Evolutionary conservation across 2,797 vertebrate genomes (phyloP), one percentile per base, ranked within the genome.

Genomic region (Eptatretus atami): DNA sequence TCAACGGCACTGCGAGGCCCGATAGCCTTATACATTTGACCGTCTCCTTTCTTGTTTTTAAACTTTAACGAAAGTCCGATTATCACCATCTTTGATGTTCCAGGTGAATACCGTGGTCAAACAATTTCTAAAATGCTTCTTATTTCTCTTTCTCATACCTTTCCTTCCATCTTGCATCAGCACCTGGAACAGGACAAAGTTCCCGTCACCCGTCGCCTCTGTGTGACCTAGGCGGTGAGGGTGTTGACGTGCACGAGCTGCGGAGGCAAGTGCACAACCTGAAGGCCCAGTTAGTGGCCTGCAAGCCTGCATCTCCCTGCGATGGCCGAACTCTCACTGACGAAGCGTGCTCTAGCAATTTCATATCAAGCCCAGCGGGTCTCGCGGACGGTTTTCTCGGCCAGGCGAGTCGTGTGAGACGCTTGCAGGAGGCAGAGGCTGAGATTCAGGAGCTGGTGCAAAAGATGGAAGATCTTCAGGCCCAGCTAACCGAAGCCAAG

Each of bases 391-490:
- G n/a, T 10, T 61, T n/a, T n/a, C n/a, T 61, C n/a, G n/a, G 57
- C n/a, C 57, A 61, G 57, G n/a, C 25, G 31, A 44, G 31, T 44
- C 31, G 31, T 44, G 31, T 44, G 31, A 44, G 31, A 44, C 31
- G 31, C 2, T 9, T 25, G 57, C 57, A 25, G 10, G 57, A 61
- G 57, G 57, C 57, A 25, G 57, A 61, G 12, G n/a, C n/a, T 25
- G 57, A 61, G 57, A 25, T 61, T n/a, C n/a, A 68, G 0, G 71
- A 73, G 15, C 77, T 90, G 15, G 76, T 68, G 63, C 77, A 75
- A 64, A 78, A 83, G n/a, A 78, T 88, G 53, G 77, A 74, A 64
- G 80, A 83, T 25, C 81, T 90, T 3, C 81, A 80, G 65, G 69
- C 68, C 0, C 81, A 86, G 73, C 75, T 88, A 14, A 77, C 78